Evolutionary conservation across 2,888 invertebrate genomes (phyloP).

Genomic region (Aplocera efformata): DNA sequence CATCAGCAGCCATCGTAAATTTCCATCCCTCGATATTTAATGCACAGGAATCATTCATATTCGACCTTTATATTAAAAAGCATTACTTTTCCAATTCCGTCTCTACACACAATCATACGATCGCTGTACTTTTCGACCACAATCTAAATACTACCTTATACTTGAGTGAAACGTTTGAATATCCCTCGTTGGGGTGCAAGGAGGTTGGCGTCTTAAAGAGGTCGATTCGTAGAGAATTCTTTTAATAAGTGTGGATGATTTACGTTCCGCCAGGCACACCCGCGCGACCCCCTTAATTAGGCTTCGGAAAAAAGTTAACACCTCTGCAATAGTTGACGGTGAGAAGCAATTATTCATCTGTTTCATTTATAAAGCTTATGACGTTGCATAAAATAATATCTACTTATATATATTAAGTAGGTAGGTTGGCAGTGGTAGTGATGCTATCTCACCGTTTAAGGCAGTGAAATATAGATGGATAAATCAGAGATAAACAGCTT

Average conservation of each 20-base stretch:
- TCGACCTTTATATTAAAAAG: constrained; percentile 45
- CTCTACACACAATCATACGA: constrained; percentile 32
- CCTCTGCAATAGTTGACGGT: constrained; percentile 41
- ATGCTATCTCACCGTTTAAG: too few species aligned
- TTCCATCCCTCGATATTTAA: constrained; percentile 48
- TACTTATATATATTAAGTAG: neutral
- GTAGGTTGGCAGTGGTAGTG: too few species aligned
- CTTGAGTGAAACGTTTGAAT: constrained; percentile 8
- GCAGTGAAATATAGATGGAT: too few species aligned
- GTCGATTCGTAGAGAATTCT: constrained; percentile 70
- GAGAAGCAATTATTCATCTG: constrained; percentile 29
- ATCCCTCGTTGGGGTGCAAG: constrained; percentile 21
- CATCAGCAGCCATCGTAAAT: constrained; percentile 38
- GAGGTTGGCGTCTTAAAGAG: constrained; percentile 60
- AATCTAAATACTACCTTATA: constrained; percentile 23
- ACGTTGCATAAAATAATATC: constrained; percentile 6
- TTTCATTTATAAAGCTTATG: constrained; percentile 20
- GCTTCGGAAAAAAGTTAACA: constrained; percentile 54
- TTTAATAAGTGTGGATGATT: constrained; percentile 77
- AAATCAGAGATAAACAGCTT: too few species aligned
- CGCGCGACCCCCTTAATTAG: constrained; percentile 67
- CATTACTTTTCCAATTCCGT: constrained; percentile 45
- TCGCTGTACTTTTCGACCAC: constrained; percentile 5
- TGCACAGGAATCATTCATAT: constrained; percentile 43
- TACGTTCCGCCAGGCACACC: constrained; percentile 70